A percentile compares a stretch with the other conserved stretches of the same genome.
phyloP scores from a whole-genome alignment of 2,888 invertebrate species.

The Orthosia gothica region DNA sequence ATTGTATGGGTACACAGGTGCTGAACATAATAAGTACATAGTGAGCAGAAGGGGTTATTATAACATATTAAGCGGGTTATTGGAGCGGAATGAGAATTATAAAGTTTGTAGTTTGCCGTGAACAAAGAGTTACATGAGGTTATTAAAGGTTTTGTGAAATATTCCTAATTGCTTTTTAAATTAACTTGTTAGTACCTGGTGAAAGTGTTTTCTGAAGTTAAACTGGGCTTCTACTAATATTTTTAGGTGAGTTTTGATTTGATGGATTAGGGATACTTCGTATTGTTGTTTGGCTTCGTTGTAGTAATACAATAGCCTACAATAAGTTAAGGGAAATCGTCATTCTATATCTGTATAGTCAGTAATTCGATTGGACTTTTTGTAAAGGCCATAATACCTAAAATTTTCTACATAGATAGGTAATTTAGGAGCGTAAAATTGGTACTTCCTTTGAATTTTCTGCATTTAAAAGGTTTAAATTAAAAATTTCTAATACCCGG shows the following conservation, averaged over 20 bases:
- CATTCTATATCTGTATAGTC: background rate
- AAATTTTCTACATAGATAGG: too few relatives aligned
- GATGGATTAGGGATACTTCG: conserved; percentile 11
- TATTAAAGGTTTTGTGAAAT: conserved; percentile 48
- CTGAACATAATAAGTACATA: conserved; percentile 42
- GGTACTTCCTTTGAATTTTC: too few relatives aligned
- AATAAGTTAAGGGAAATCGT: background rate
- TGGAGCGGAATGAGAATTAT: conserved; percentile 44
- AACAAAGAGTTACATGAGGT: conserved; percentile 36
- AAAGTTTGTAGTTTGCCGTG: conserved; percentile 35
- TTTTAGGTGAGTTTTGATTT: conserved; percentile 31
- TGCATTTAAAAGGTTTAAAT: too few relatives aligned
- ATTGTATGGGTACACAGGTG: conserved; percentile 66
- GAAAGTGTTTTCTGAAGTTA: conserved; percentile 23
- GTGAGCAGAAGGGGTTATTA: conserved; percentile 47
- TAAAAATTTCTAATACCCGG: too few relatives aligned
- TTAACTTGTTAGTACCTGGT: conserved; percentile 37
- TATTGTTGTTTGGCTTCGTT: conserved; percentile 6
- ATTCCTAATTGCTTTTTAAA: conserved; percentile 48
- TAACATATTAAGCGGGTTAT: conserved; percentile 41
- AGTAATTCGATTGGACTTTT: background rate
- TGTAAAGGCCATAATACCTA: background rate
- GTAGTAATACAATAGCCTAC: background rate
- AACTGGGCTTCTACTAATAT: background rate
- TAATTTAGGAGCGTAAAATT: too few relatives aligned